A percentile compares a stretch with the other conserved stretches of the same genome.
These are phyloP conservation scores for Nesogale talazaci DNA, from an alignment of 2,113 vertebrate species.

Conservation along the genomic window DNA sequence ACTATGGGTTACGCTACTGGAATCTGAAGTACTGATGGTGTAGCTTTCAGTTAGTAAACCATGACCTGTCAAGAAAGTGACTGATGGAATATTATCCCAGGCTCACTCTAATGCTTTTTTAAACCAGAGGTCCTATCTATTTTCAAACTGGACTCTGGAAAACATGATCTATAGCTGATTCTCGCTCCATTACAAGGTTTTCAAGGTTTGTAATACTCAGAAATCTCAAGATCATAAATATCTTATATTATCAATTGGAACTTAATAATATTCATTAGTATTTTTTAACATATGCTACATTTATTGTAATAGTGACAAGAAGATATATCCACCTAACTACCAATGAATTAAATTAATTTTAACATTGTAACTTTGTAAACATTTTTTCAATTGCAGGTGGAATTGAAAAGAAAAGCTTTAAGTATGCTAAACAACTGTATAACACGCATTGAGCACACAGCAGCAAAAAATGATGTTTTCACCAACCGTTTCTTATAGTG, in stretches of 20 bases:
- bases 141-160: not conserved
- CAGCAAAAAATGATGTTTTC: not conserved
- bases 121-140: not conserved
- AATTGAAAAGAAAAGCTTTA: not conserved
- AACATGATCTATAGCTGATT: not conserved
- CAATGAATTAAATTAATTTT: not conserved
- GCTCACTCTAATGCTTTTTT: not conserved
- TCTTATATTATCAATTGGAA: not conserved
- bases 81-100: not conserved
- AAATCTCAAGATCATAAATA: not conserved
- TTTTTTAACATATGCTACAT: not conserved
- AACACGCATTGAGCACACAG: not conserved
- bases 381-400: constrained; percentile 39
- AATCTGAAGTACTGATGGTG: not conserved
- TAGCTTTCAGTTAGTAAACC: not conserved
- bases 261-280: not conserved
- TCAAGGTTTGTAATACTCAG: not conserved
- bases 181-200: not conserved
- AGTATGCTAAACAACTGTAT: not conserved
- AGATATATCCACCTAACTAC: not conserved
- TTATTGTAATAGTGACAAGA: not conserved
- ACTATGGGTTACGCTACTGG: not conserved
- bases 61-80: too few relatives aligned
- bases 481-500: not conserved
- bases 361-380: not conserved